Evolutionary conservation across 2,113 vertebrate species (phyloP).

Genomic region (Notarius quadriscutis): DNA sequence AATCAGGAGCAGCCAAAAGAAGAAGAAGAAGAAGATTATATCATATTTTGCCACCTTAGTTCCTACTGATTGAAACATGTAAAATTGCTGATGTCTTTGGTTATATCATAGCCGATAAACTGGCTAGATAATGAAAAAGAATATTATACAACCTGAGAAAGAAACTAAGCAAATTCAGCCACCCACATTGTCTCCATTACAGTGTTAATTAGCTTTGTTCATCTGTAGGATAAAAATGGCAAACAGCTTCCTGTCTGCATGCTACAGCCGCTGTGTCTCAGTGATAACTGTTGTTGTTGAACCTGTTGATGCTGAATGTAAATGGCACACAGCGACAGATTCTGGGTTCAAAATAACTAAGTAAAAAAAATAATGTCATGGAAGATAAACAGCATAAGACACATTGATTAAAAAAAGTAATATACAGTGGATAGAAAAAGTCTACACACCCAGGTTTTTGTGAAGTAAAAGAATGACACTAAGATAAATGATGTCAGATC

Average conservation of each 20-base stretch:
- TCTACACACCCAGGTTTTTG: too few species aligned
- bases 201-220: conserved; percentile 13
- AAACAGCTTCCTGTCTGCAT: not conserved
- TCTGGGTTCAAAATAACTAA: not conserved
- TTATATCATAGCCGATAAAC: not conserved
- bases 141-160: not conserved
- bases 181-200: not conserved
- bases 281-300: not conserved
- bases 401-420: not conserved
- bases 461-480: too few species aligned
- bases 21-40: too few species aligned
- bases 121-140: not conserved
- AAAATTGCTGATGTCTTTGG: not conserved
- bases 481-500: too few species aligned
- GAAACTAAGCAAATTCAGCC: not conserved
- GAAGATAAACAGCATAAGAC: not conserved
- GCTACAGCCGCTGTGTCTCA: not conserved
- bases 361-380: not conserved
- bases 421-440: not conserved
- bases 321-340: not conserved
- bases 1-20: too few species aligned
- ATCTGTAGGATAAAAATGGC: not conserved
- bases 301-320: not conserved
- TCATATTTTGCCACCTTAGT: too few species aligned
- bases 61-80: not conserved